Conservation (phyloP, 2,113 vertebrate species). For the Lethenteron camtschaticum region DNA sequence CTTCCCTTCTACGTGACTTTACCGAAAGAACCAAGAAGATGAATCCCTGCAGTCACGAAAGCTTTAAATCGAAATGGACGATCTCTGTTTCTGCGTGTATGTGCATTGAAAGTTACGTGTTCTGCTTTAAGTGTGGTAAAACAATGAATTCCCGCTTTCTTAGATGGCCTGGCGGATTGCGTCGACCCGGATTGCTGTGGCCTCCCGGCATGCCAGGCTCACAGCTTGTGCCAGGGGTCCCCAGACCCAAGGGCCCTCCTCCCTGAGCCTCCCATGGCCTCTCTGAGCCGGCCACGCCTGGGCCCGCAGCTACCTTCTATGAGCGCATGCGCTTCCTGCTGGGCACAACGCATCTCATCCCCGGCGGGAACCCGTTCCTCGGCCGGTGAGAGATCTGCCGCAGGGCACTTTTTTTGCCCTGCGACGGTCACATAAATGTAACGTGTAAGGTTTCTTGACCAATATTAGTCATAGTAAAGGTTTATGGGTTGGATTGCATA, state of each 20-base stretch:
- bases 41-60: too few species aligned
- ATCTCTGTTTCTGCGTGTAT: too few species aligned
- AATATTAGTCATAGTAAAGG: too few species aligned
- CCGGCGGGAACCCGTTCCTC: conserved; percentile 84
- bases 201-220: conserved; percentile 77
- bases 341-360: conserved; percentile 85
- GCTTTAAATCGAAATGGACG: too few species aligned
- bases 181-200: conserved; percentile 97
- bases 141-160: conserved; percentile 11
- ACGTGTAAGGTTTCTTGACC: too few species aligned
- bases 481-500: too few species aligned
- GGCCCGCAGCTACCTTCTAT: conserved; percentile 68
- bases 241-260: conserved; percentile 81
- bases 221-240: conserved; percentile 70
- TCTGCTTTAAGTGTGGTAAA: conserved; percentile 7
- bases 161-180: conserved; percentile 91
- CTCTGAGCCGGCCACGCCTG: conserved; percentile 17
- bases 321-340: conserved; percentile 84
- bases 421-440: too few species aligned
- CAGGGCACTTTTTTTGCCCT: too few species aligned
- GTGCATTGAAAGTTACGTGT: background rate
- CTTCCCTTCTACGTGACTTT: too few species aligned
- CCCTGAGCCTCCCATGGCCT: conserved; percentile 46
- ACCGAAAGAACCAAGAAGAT: too few species aligned
- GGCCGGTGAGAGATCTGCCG: conserved; percentile 44